Percentiles rank a stretch among this genome's conserved stretches.
These are phyloP conservation scores for Labeo rohita DNA, from an alignment of 2,113 vertebrate genomes.

Conservation along the genomic window DNA sequence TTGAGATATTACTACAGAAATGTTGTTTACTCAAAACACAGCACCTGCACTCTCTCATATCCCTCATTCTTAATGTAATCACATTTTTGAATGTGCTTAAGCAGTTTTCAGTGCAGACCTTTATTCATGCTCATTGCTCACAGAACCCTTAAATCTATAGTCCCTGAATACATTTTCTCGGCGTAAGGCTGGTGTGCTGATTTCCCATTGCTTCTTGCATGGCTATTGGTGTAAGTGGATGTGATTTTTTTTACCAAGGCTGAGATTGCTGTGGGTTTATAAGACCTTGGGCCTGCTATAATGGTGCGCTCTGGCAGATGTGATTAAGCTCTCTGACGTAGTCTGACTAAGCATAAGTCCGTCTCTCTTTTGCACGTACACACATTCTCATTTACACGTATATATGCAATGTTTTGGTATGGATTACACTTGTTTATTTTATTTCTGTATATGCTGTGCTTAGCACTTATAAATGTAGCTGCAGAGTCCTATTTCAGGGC, in stretches of 20 bases:
- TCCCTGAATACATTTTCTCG: not conserved
- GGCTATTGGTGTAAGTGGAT: not conserved
- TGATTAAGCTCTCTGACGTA: conserved; percentile 8
- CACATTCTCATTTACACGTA: conserved; percentile 2
- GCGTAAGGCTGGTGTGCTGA: not conserved
- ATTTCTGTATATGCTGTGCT: not conserved
- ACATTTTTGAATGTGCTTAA: not conserved
- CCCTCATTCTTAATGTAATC: not conserved
- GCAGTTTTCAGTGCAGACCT: not conserved
- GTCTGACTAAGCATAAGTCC: conserved; percentile 9
- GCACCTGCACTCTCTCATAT: not conserved
- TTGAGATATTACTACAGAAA: not conserved
- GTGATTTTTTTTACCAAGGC: conserved; percentile 4
- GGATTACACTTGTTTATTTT: not conserved
- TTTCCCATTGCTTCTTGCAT: not conserved
- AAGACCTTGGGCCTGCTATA: not conserved
- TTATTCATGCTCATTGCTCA: not conserved
- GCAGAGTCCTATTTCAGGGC: not conserved
- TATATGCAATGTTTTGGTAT: not conserved
- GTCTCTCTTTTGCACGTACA: not conserved
- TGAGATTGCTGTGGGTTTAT: conserved; percentile 3
- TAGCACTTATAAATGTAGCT: not conserved
- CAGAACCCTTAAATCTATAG: not conserved
- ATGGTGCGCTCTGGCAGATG: not conserved
- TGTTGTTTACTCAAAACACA: not conserved